Base-by-base conservation (phyloP, 2,797 vertebrate genomes). In the Pteropus rufus region DNA sequence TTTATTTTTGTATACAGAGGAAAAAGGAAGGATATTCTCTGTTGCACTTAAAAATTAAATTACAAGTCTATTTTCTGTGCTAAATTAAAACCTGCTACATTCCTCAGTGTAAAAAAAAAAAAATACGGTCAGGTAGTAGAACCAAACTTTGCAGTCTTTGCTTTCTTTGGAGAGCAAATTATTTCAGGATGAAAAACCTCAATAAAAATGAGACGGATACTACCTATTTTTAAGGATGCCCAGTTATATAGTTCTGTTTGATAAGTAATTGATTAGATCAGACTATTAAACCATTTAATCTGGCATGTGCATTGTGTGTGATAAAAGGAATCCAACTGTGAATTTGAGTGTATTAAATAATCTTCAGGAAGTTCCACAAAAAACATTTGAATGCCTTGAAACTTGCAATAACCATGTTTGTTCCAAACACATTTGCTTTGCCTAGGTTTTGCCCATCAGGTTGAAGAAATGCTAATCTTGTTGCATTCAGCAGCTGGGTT, bases 401-500 rank as follows among this genome's bases (percentile, higher is more conserved):
- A 97, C 97, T 86, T 96, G 75, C 7, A 96, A 84, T 91, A 97
- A 98, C 94, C 60, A 80, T 85, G 97, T 95, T 98, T 97, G 91
- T 97, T 98, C 97, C 97, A 97, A 98, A 96, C 95, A 73, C 76
- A 88, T 95, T 95, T 97, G 95, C 92, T 98, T 98, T 98, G 95
- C 86, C 56, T 95, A 87, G 84, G n/a, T 97, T 97, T 96, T 98
- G 70, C 62, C 89, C n/a, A 56, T 98, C 98, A 97, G 83, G 77
- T 95, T 97, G 93, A 98, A 97, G 97, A 98, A 98, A 96, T 97
- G 96, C 91, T 98, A 96, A 97, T 98, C 97, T 98, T 98, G 92
- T 97, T 94, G 88, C 80, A 86, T 98, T 97, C 96, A 98, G 96
- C 98, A 98, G 96, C 98, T 98, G 97, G 91, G 87, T 95, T 98